A percentile compares a stretch with the other conserved stretches of the same genome.
Conservation (phyloP, 2,113 vertebrate species). For the Hydrochoerus hydrochaeris region DNA sequence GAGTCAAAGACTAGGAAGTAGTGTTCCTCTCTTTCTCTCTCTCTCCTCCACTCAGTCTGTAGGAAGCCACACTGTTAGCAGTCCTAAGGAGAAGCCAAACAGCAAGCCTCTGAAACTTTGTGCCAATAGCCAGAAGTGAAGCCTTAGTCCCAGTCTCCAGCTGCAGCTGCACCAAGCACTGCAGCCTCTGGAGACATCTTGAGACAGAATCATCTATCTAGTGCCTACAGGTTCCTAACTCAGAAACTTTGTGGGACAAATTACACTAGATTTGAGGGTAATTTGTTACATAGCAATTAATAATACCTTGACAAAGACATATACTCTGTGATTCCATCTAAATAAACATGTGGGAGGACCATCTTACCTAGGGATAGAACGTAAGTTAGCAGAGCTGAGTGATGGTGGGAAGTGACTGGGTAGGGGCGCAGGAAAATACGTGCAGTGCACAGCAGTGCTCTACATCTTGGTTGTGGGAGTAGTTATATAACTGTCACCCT, state of each 20-base stretch:
- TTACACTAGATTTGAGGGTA: not conserved
- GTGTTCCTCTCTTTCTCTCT: not conserved
- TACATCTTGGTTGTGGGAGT: not conserved
- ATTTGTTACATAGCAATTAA: not conserved
- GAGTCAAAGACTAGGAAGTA: not conserved
- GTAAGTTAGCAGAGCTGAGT: not conserved
- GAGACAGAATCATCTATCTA: not conserved
- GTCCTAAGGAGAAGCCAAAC: not conserved
- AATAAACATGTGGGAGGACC: not conserved
- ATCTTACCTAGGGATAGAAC: not conserved
- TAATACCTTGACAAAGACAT: not conserved
- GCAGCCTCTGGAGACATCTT: not conserved
- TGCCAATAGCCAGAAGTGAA: not conserved
- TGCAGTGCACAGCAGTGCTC: not conserved
- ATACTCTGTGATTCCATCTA: not conserved
- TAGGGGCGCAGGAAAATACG: not conserved
- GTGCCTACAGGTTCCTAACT: not conserved
- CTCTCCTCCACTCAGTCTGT: not conserved
- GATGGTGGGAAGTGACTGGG: not conserved
- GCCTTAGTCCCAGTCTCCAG: not conserved
- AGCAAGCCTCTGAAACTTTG: not conserved
- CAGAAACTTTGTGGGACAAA: conserved; percentile 6
- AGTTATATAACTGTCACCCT: not conserved
- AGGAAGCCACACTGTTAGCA: not conserved
- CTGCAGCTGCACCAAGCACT: not conserved